Conservation (phyloP, 1,140 invertebrate species). For the Drosophila pruinosa region DNA sequence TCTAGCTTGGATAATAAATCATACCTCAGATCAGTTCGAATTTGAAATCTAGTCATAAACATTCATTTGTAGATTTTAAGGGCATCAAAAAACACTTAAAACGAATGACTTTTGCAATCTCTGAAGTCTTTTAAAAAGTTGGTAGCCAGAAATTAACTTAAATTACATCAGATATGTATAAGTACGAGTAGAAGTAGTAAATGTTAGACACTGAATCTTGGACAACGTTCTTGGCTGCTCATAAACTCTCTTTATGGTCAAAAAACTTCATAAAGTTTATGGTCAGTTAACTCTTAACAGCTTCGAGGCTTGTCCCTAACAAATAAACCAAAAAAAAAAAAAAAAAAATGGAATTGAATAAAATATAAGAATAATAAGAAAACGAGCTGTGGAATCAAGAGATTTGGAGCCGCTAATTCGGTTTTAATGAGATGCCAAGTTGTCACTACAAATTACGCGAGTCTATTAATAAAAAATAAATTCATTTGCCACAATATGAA, state of each 20-base stretch:
- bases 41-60: neutral
- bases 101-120: neutral
- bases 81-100: neutral
- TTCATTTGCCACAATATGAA: conserved; percentile 67
- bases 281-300: conserved; percentile 30
- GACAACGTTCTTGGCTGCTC: conserved; percentile 4
- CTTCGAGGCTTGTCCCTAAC: conserved; percentile 6
- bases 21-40: neutral
- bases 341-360: neutral
- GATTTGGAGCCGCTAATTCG: conserved; percentile 48
- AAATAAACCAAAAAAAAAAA: neutral
- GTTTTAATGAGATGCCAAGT: conserved; percentile 74
- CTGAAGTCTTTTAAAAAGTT: neutral
- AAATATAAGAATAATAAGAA: neutral
- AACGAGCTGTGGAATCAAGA: conserved; percentile 23
- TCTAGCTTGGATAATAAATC: neutral
- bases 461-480: conserved; percentile 79
- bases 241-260: conserved; percentile 24
- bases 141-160: conserved; percentile 15
- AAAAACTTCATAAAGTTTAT: conserved; percentile 33
- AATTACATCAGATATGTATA: neutral
- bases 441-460: conserved; percentile 75
- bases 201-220: neutral
- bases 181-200: neutral
- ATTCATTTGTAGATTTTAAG: conserved; percentile 8